phyloP scores from a whole-genome alignment of 2,797 vertebrate genomes.

The Pseudochaenichthys georgianus region DNA sequence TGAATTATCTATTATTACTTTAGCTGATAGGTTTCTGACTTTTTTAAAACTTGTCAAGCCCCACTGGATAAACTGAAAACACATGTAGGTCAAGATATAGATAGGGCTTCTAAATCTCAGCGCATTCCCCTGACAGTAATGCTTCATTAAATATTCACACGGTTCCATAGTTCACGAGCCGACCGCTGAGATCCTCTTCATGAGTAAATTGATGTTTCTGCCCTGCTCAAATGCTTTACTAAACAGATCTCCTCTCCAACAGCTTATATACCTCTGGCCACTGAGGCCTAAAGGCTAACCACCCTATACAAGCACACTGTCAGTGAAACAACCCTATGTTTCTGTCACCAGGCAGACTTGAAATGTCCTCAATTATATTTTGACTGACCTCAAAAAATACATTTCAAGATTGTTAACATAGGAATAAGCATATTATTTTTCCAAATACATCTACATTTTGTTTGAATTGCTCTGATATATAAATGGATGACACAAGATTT shows the following conservation, averaged over 20 bases:
- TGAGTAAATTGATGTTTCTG: not conserved
- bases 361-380: slow-evolving; percentile 22
- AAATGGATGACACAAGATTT: too few relatives aligned
- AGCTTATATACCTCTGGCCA: not conserved
- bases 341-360: slow-evolving; percentile 15
- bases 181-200: not conserved
- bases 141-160: slow-evolving; percentile 8
- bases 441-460: not conserved
- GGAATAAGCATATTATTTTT: not conserved
- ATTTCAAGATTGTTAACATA: slow-evolving; percentile 15
- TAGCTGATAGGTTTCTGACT: slow-evolving; percentile 25
- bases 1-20: slow-evolving; percentile 30
- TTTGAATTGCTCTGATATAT: not conserved
- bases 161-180: slow-evolving; percentile 19
- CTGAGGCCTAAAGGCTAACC: slow-evolving; percentile 21
- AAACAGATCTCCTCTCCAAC: slow-evolving; percentile 8
- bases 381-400: slow-evolving; percentile 24
- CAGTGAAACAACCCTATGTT: slow-evolving; percentile 20
- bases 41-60: slow-evolving; percentile 13
- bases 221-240: not conserved
- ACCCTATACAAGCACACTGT: not conserved
- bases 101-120: slow-evolving; percentile 19
- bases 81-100: slow-evolving; percentile 24
- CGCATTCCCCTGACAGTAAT: slow-evolving; percentile 1
- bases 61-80: slow-evolving; percentile 6